A percentile compares a stretch with the other conserved stretches of the same genome.
phyloP scores from a whole-genome alignment of 1,140 invertebrate genomes.

The Drosophila subobscura region DNA sequence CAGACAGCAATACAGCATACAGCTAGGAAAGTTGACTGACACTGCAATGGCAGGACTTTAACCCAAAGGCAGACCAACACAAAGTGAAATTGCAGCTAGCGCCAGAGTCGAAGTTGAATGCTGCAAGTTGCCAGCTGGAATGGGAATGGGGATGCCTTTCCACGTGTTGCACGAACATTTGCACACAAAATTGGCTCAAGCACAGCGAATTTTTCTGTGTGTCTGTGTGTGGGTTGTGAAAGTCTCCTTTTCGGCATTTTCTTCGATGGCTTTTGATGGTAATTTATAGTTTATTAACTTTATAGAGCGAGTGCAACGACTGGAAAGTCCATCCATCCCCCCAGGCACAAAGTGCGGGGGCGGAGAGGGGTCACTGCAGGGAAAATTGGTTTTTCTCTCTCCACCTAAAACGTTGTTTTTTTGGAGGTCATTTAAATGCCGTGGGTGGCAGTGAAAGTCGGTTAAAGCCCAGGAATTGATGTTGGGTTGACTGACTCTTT shows the following conservation, averaged over 20 bases:
- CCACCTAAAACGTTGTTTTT: slow-evolving; percentile 1
- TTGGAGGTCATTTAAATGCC: slow-evolving; percentile 76
- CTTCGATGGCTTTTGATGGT: slow-evolving; percentile 69
- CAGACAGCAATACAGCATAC: slow-evolving; percentile 32
- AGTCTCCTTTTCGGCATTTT: slow-evolving; percentile 61
- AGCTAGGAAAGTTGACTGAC: slow-evolving; percentile 74
- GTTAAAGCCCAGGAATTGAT: slow-evolving; percentile 38
- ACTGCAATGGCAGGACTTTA: slow-evolving; percentile 74
- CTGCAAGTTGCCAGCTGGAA: slow-evolving; percentile 5
- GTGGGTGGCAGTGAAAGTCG: slow-evolving; percentile 79
- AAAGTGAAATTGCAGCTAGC: slow-evolving; percentile 70
- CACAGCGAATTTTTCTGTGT: slow-evolving; percentile 29
- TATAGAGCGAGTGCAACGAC: slow-evolving; percentile 75
- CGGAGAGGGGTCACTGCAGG: slow-evolving; percentile 20
- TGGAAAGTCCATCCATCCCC: slow-evolving; percentile 41
- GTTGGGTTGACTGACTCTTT: slow-evolving; percentile 45
- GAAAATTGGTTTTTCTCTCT: slow-evolving; percentile 22
- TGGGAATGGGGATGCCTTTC: slow-evolving; percentile 45
- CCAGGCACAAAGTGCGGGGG: neutral
- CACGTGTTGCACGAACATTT: slow-evolving; percentile 73
- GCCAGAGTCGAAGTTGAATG: slow-evolving; percentile 46
- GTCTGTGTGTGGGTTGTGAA: slow-evolving; percentile 29
- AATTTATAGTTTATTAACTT: slow-evolving; percentile 82
- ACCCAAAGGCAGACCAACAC: slow-evolving; percentile 59
- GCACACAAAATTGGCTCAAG: slow-evolving; percentile 48